Conservation (phyloP, 1,140 invertebrate genomes). For the Halesus radiatus region DNA sequence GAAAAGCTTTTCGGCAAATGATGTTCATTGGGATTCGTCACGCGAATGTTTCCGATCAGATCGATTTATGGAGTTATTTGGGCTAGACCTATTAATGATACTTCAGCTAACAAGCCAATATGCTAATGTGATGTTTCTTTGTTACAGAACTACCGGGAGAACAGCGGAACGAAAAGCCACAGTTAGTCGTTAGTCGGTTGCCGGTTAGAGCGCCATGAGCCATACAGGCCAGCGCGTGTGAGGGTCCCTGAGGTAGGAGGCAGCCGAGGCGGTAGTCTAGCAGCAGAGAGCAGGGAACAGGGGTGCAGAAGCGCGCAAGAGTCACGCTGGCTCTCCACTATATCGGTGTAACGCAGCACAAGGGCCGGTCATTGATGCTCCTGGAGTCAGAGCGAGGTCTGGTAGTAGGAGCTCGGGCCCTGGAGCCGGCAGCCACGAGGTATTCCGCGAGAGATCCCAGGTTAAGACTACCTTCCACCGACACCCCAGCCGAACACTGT, state of each 20-base stretch:
- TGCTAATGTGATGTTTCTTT: background rate
- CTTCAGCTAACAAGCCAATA: too few relatives aligned
- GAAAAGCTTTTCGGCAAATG: too few relatives aligned
- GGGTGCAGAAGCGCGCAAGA: background rate
- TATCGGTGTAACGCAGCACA: constrained; percentile 23
- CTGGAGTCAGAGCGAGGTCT: constrained; percentile 65
- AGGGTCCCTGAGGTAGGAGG: background rate
- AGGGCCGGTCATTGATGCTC: constrained; percentile 64
- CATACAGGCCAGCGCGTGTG: background rate
- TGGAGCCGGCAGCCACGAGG: constrained; percentile 64
- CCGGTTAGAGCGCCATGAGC: background rate
- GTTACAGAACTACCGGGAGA: background rate
- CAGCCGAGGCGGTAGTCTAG: background rate
- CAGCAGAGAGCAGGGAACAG: background rate
- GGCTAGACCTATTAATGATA: too few relatives aligned
- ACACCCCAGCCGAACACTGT: constrained; percentile 30
- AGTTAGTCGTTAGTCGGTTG: background rate
- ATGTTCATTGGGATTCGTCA: too few relatives aligned
- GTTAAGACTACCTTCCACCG: constrained; percentile 62
- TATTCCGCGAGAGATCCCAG: constrained; percentile 68
- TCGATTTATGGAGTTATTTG: too few relatives aligned
- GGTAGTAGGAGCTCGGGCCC: constrained; percentile 65
- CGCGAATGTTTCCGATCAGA: too few relatives aligned
- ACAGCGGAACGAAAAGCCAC: background rate
- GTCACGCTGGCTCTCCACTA: constrained; percentile 31